Conservation (phyloP, 2,888 invertebrate genomes). For the Amphipoea oculea region DNA sequence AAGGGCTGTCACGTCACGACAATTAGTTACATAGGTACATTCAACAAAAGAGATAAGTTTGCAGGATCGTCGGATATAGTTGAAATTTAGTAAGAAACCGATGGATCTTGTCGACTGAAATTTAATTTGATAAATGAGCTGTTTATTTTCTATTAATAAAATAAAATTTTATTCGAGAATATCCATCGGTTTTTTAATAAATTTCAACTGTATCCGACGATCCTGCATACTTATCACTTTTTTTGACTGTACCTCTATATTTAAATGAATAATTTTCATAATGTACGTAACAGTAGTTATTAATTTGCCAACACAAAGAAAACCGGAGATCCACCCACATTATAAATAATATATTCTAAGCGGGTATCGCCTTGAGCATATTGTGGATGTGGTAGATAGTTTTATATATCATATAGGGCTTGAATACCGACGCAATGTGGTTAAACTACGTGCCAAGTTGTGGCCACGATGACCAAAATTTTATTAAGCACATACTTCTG, state of each 20-base stretch:
- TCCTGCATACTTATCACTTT: too few relatives aligned
- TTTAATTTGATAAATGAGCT: too few relatives aligned
- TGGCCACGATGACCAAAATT: slow-evolving; percentile 54
- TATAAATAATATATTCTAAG: slow-evolving; percentile 45
- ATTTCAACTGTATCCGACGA: too few relatives aligned
- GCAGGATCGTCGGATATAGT: too few relatives aligned
- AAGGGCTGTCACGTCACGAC: not conserved
- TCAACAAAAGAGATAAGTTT: too few relatives aligned
- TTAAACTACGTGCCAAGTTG: slow-evolving; percentile 52
- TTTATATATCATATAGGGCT: slow-evolving; percentile 33
- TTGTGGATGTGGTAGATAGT: slow-evolving; percentile 35
- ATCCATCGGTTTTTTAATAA: too few relatives aligned
- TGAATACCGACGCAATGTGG: slow-evolving; percentile 45
- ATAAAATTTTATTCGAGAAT: too few relatives aligned
- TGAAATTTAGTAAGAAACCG: too few relatives aligned
- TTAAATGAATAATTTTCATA: not conserved
- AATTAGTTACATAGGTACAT: not conserved
- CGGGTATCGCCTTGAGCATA: slow-evolving; percentile 50
- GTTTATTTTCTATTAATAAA: too few relatives aligned
- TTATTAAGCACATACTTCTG: slow-evolving; percentile 40
- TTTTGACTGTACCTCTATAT: not conserved
- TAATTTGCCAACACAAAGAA: slow-evolving; percentile 19
- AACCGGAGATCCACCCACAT: slow-evolving; percentile 6
- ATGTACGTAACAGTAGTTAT: not conserved
- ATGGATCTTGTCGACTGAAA: too few relatives aligned